Base-by-base conservation (phyloP, 2,888 invertebrate genomes). In the Xestia ashworthii region DNA sequence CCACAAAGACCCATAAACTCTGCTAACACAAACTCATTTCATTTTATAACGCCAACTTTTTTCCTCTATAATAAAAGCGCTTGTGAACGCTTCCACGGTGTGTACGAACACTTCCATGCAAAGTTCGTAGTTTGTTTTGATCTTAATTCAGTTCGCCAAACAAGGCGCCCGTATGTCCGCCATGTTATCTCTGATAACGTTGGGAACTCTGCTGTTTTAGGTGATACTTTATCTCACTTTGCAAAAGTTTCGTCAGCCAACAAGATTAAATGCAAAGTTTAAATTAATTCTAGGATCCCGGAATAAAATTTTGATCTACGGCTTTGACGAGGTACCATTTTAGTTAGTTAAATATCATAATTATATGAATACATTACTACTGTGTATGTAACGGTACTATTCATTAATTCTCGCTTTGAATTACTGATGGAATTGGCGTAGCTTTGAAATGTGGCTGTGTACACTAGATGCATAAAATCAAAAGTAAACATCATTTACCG, bases 191-290 rank as follows among this genome's bases (percentile, higher is more conserved):
- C 89, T 92, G 90, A 91, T 93, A 93, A 93, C 90, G 91, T 90
- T 90, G 89, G 90, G 89, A 92, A 91, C 91, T 94, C 91, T 91
- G 92, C 92, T 93, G 91, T 93, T 95, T 94, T 94, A 93, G 95
- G 93, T 93, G 92, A 94, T 94, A 94, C 94, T 96, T 95, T 94
- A 95, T 95, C 94, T 94, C 92, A 94, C 91, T 94, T 94, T 92
- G 91, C 91, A 86, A 93, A 95, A 95, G 92, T 95, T 95, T 93
- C 92, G 90, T 93, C 92, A 93, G 93, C 93, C 94, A 95, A 95
- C 94, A 93, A 95, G 95, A 95, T 95, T 95, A 95, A 95, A 95
- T 94, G 93, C 90, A 94, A 95, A 96, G 95, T 95, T 95, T 95
- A 95, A 96, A 96, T 96, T 94, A 95, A 95, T 95, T 95, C 95